Conservation (phyloP, 2,797 vertebrate genomes). For the Hydrophis major region DNA sequence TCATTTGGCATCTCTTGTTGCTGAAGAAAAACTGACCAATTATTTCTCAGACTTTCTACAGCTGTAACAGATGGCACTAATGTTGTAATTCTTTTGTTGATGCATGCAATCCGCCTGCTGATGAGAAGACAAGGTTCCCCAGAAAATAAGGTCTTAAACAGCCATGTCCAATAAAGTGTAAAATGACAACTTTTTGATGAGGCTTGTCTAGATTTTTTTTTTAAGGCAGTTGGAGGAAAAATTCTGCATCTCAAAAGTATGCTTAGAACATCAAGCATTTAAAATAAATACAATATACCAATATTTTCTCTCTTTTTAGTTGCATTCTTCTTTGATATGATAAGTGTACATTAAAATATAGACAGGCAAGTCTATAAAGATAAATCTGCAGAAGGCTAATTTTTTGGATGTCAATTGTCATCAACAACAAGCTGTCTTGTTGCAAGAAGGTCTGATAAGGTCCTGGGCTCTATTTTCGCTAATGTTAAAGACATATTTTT, state of each 20-base stretch:
- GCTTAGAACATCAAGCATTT: background rate
- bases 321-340: background rate
- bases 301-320: background rate
- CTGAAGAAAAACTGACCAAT: conserved; percentile 33
- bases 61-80: conserved; percentile 33
- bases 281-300: background rate
- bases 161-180: background rate
- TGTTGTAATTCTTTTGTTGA: conserved; percentile 4
- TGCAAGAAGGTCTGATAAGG: background rate
- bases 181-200: background rate
- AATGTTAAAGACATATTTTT: background rate
- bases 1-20: conserved; percentile 35
- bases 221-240: background rate
- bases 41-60: background rate
- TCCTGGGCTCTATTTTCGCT: background rate
- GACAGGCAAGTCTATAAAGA: background rate
- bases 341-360: background rate
- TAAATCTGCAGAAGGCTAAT: background rate
- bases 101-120: conserved; percentile 14
- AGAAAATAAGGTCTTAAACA: conserved; percentile 24
- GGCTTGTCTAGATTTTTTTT: background rate
- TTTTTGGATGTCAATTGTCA: background rate
- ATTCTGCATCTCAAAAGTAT: background rate
- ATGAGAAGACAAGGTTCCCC: conserved; percentile 22
- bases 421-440: background rate